phyloP scores from a whole-genome alignment of 2,113 vertebrate genomes.

The Phylloscopus trochiloides region DNA sequence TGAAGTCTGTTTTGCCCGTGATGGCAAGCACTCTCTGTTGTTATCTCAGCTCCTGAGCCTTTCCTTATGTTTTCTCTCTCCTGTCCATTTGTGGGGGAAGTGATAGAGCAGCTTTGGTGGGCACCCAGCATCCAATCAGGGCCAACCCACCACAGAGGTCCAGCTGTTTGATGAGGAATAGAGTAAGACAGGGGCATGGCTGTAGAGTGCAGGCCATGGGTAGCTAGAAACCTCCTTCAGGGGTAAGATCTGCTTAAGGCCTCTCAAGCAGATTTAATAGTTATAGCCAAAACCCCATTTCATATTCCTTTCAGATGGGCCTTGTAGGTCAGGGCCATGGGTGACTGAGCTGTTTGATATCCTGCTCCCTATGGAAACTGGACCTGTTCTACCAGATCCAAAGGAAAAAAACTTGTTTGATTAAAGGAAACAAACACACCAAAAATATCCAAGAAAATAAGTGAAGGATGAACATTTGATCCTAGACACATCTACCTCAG shows the following conservation, averaged over 20 bases:
- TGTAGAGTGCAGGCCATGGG: rapidly evolving
- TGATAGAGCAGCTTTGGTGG: not conserved
- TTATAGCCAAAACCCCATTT: not conserved
- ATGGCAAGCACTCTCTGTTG: no score
- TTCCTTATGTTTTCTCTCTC: not conserved
- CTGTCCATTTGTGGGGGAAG: not conserved
- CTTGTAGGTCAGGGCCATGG: not conserved
- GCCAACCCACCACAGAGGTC: not conserved
- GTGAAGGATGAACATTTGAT: not conserved
- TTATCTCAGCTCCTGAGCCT: not conserved
- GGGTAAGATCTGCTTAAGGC: not conserved
- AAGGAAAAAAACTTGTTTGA: not conserved
- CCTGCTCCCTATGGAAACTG: not conserved
- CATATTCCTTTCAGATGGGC: not conserved
- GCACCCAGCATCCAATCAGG: not conserved
- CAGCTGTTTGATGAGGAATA: not conserved
- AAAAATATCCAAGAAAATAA: not conserved
- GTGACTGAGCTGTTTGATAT: not conserved
- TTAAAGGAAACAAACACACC: not conserved
- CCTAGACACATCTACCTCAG: not conserved
- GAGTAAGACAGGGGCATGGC: rapidly evolving
- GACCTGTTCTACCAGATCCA: not conserved
- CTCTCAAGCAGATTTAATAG: not conserved
- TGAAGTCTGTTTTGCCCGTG: rapidly evolving
- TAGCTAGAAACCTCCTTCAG: not conserved